Evolutionary conservation across 1,140 invertebrate species (phyloP), one percentile per base, ranked within the genome.

Genomic region (Galleria mellonella): DNA sequence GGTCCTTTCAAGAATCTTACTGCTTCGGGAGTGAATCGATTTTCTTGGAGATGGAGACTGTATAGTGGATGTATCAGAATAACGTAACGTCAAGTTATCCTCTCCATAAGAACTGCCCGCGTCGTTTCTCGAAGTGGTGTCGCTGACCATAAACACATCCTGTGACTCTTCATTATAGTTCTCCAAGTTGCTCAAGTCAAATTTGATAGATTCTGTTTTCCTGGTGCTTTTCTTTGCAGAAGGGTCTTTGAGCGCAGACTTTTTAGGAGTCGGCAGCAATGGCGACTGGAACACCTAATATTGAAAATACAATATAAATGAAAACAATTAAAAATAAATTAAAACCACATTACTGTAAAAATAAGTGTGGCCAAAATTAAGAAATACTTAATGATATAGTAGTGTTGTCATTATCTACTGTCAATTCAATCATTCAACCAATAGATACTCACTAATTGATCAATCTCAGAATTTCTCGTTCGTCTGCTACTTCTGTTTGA

Each of bases 161-260:
- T 44, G 4, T 14, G 37, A 13, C 14, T 56, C 9, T 3, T 49
- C 28, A 9, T 14, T 11, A 1, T 42, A 28, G n/a, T 38, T 56
- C 9, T 77, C 70, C 1, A 83, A 44, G 36, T 83, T 77, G 43
- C 71, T 77, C 2, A 83, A 30, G 31, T 83, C 79, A 32, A 83
- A 83, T 32, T 81, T 81, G 6, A 83, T 83, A 4, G 75, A 74
- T 47, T 83, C 79, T 0, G 55, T 68, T 42, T 83, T 83, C 12
- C 72, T 51, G 1, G 10, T 39, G 9, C 23, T 53, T 43, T 51
- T 62, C 15, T 64, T 72, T 0, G 52, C 40, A 0, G 32, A 36
- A 4, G 72, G 69, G 17, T 72, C 57, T 45, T 74, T 81, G 0
- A 79, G 58, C 0, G 76, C 70, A 0, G 79, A 83, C 47, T 83